Conservation (phyloP, 2,797 vertebrate species). For the Enteromius paludinosus region DNA sequence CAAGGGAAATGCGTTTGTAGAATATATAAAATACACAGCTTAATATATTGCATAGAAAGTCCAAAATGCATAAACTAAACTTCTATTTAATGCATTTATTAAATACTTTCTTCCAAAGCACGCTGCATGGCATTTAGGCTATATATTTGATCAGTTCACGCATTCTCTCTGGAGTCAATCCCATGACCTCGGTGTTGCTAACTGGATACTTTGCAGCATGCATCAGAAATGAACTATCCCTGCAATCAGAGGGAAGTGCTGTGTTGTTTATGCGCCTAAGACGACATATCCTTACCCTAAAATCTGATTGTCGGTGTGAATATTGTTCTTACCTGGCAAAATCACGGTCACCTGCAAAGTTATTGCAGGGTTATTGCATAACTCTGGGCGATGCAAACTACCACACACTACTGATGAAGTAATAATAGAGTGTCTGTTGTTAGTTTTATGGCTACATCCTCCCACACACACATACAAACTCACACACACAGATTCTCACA, state of each 20-base stretch:
- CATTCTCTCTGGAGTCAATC: too few relatives aligned
- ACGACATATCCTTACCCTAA: background rate
- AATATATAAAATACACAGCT: background rate
- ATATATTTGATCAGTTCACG: background rate
- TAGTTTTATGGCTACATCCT: constrained; percentile 50
- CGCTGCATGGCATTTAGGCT: background rate
- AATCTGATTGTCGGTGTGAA: constrained; percentile 12
- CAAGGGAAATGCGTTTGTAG: background rate
- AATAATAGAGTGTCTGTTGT: constrained; percentile 42
- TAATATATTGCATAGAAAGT: background rate
- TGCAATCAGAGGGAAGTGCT: background rate
- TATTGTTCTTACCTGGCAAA: background rate
- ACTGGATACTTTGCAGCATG: background rate
- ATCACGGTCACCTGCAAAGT: constrained; percentile 14
- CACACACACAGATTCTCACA: constrained; percentile 53
- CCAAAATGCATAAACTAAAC: background rate
- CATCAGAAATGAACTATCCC: background rate
- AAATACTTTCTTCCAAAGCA: background rate
- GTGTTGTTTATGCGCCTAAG: background rate
- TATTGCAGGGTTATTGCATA: constrained; percentile 42
- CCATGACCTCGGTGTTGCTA: background rate
- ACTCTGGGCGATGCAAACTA: constrained; percentile 48
- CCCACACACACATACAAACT: constrained; percentile 47
- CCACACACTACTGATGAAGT: constrained; percentile 52
- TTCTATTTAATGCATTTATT: background rate